Evolutionary conservation across 2,113 vertebrate species (phyloP).

Genomic region (Pandion haliaetus): DNA sequence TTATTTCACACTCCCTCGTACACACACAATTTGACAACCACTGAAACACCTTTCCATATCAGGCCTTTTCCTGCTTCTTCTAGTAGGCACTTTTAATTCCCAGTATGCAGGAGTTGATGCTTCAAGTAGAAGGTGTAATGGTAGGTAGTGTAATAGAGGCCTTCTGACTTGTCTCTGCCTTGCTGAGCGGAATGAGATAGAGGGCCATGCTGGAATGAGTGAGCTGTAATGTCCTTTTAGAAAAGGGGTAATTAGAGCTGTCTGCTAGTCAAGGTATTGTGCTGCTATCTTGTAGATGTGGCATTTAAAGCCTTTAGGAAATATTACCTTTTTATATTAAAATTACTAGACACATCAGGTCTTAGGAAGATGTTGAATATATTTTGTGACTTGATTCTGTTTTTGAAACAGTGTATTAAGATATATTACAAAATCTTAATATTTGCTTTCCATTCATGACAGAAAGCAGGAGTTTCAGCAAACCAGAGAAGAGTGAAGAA

Average conservation of each 20-base stretch:
- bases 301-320: background rate
- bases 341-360: background rate
- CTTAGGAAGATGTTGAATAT: background rate
- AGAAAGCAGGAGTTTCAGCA: constrained; percentile 22
- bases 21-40: background rate
- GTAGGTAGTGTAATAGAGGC: background rate
- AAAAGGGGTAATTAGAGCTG: background rate
- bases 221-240: background rate
- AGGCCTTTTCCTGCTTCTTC: background rate
- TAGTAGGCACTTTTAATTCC: background rate
- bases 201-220: background rate
- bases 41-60: background rate
- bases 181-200: background rate
- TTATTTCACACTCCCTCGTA: background rate
- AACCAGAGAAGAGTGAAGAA: constrained; percentile 1
- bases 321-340: background rate
- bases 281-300: background rate
- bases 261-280: background rate
- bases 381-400: background rate
- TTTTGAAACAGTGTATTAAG: background rate
- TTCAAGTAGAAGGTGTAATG: background rate
- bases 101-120: background rate
- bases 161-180: background rate
- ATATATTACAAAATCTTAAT: background rate
- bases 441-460: background rate